Conservation (phyloP, 2,888 invertebrate genomes). For the Cheiracanthium punctorium region DNA sequence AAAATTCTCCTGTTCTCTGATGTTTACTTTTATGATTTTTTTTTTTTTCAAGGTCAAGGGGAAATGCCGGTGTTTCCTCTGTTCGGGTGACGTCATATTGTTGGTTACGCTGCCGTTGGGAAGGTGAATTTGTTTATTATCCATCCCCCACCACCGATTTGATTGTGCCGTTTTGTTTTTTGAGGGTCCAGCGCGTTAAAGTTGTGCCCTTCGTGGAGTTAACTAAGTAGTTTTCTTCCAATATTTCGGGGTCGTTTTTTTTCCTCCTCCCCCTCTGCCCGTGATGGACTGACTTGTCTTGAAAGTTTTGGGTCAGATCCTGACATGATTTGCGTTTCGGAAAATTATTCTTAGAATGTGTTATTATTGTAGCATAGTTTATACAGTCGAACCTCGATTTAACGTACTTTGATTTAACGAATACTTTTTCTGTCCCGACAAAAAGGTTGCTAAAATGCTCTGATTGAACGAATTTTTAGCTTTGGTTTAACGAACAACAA, state of each 20-base stretch:
- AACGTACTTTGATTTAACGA: too few relatives aligned
- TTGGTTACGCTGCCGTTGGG: background rate
- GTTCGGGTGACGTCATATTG: background rate
- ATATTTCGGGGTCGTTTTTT: background rate
- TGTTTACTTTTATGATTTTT: background rate
- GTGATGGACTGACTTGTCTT: background rate
- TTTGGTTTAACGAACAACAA: too few relatives aligned
- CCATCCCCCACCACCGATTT: too few relatives aligned
- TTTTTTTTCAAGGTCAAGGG: slow-evolving; percentile 3
- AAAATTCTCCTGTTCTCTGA: background rate
- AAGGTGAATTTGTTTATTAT: background rate
- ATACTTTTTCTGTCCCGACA: too few relatives aligned
- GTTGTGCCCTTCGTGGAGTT: background rate
- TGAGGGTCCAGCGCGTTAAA: background rate
- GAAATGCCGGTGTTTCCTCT: background rate
- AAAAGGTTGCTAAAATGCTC: too few relatives aligned
- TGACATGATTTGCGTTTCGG: background rate
- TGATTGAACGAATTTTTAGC: too few relatives aligned
- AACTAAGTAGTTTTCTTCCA: background rate
- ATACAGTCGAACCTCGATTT: too few relatives aligned
- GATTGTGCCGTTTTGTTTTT: background rate
- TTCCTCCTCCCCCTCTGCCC: too few relatives aligned
- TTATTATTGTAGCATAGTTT: too few relatives aligned
- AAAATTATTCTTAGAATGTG: too few relatives aligned
- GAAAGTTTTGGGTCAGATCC: slow-evolving; percentile 4